phyloP scores from a whole-genome alignment of 1,140 invertebrate species.

The Coenobita brevimanus region DNA sequence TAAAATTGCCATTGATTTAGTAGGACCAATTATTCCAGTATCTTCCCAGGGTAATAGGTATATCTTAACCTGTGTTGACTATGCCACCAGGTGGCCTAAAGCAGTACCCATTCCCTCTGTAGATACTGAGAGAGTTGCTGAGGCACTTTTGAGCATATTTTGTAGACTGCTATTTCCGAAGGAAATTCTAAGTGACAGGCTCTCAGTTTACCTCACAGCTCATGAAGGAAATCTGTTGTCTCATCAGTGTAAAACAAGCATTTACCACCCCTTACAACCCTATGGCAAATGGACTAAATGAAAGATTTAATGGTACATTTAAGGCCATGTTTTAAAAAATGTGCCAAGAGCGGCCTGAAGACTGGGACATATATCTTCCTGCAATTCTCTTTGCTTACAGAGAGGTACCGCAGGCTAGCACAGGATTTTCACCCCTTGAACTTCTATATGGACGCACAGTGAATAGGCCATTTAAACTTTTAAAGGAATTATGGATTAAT shows the following conservation, averaged over 20 bases:
- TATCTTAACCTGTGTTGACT: neutral
- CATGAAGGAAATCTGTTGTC: slow-evolving; percentile 12
- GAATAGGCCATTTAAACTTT: neutral
- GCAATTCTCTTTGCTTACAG: slow-evolving; percentile 13
- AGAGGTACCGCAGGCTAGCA: slow-evolving; percentile 31
- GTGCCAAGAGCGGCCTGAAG: neutral
- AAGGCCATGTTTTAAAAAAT: no score
- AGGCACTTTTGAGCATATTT: slow-evolving; percentile 6
- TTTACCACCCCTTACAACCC: slow-evolving; percentile 19
- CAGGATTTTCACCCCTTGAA: slow-evolving; percentile 10
- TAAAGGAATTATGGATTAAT: slow-evolving; percentile 4
- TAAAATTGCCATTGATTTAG: neutral
- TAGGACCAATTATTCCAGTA: neutral
- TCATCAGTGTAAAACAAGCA: neutral
- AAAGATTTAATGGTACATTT: slow-evolving; percentile 29
- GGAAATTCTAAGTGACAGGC: slow-evolving; percentile 10
- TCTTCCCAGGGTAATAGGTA: slow-evolving; percentile 5
- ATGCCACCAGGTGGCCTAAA: slow-evolving; percentile 14
- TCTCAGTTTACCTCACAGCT: slow-evolving; percentile 3
- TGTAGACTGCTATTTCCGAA: slow-evolving; percentile 1
- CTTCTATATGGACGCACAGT: slow-evolving; percentile 16
- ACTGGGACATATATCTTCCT: slow-evolving; percentile 12
- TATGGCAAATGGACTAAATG: slow-evolving; percentile 19
- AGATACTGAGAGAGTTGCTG: neutral
- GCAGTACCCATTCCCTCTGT: neutral